phyloP scores from a whole-genome alignment of 2,888 invertebrate genomes.

The Augochlorella aurata region DNA sequence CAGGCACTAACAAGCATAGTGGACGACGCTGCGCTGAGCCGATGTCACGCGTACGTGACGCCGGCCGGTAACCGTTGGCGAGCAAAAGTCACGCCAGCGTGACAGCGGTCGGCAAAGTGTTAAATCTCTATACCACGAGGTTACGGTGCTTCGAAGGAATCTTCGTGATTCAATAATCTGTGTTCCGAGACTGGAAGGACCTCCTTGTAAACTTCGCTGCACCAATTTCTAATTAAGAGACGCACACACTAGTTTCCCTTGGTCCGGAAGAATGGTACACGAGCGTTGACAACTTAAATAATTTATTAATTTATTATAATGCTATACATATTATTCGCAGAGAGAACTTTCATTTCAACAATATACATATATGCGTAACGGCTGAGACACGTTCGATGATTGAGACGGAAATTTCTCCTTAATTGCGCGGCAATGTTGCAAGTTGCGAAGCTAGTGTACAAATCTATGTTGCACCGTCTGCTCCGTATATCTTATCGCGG shows the following conservation, averaged over 20 bases:
- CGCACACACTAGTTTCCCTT: neutral
- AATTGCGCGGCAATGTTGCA: neutral
- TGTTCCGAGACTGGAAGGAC: no score
- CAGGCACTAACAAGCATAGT: no score
- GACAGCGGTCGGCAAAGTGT: no score
- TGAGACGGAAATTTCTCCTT: neutral
- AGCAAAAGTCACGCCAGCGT: no score
- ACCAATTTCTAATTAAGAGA: neutral
- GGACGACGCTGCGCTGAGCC: no score
- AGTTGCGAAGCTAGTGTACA: slow-evolving; percentile 3
- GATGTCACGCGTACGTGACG: no score
- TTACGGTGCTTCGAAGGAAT: no score
- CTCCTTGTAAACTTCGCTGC: no score
- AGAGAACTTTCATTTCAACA: slow-evolving; percentile 10
- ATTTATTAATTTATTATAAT: slow-evolving; percentile 25
- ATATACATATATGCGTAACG: neutral
- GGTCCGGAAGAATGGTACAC: neutral
- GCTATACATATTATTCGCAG: slow-evolving; percentile 1
- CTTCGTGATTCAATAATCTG: no score
- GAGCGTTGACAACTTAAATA: neutral
- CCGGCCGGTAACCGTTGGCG: no score
- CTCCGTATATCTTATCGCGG: neutral
- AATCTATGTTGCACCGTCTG: slow-evolving; percentile 2
- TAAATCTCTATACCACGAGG: no score
- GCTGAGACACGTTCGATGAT: neutral